phyloP scores from a whole-genome alignment of 2,888 invertebrate genomes.

The Athrips mouffetella region DNA sequence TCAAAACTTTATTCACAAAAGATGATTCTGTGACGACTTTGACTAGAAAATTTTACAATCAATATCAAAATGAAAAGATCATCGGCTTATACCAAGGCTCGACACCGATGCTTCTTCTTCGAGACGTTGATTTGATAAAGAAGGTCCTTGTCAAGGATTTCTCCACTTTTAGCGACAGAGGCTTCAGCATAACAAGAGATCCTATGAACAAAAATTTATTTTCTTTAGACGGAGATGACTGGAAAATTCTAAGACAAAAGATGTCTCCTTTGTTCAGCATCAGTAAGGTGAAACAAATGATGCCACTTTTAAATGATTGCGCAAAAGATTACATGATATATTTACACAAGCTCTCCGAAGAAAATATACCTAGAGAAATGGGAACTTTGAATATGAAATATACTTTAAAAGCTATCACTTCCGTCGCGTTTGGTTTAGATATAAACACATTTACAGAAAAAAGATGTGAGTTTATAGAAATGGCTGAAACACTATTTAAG shows the following conservation, averaged over 20 bases:
- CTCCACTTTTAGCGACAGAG: constrained; percentile 35
- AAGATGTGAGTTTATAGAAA: constrained; percentile 33
- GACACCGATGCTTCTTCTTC: constrained; percentile 30
- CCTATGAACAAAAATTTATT: constrained; percentile 37
- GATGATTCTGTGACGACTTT: constrained; percentile 16
- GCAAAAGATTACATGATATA: constrained; percentile 31
- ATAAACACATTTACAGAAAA: constrained; percentile 34
- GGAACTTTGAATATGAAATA: constrained; percentile 37
- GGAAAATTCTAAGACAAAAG: constrained; percentile 41
- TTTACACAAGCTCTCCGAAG: constrained; percentile 26
- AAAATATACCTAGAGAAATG: constrained; percentile 32
- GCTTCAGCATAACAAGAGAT: constrained; percentile 28
- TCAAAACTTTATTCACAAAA: neutral
- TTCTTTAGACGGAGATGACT: constrained; percentile 38
- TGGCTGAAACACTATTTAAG: constrained; percentile 29
- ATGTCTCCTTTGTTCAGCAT: constrained; percentile 42
- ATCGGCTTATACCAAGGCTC: constrained; percentile 38
- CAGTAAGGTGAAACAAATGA: constrained; percentile 41
- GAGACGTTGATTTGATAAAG: constrained; percentile 39
- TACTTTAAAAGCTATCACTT: constrained; percentile 41
- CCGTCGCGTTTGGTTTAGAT: constrained; percentile 41
- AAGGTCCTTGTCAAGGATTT: constrained; percentile 37
- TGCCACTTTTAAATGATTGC: constrained; percentile 37
- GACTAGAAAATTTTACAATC: neutral
- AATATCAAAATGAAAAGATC: constrained; percentile 33